Conservation (phyloP, 2,113 vertebrate genomes). For the Hyperopisus bebe region DNA sequence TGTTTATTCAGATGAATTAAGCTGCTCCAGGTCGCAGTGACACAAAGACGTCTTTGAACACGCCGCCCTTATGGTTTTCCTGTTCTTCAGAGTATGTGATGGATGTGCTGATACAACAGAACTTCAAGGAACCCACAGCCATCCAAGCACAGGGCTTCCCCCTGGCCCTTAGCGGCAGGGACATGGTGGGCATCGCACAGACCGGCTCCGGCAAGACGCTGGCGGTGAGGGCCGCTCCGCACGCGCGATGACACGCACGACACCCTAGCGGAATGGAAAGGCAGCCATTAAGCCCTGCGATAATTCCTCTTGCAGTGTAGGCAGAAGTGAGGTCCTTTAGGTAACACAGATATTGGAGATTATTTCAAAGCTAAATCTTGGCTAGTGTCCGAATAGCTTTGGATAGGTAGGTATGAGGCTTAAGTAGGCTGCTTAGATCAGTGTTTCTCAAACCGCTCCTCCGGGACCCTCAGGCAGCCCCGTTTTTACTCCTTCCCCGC, state of each 20-base stretch:
- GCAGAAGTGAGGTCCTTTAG: not conserved
- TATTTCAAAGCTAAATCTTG: not conserved
- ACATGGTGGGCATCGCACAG: conserved; percentile 98
- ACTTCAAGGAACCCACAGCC: conserved; percentile 93
- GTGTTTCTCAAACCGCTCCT: not conserved
- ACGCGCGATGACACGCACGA: no score
- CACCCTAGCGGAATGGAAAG: not conserved
- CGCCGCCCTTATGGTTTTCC: not conserved
- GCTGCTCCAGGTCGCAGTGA: not conserved
- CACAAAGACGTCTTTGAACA: not conserved
- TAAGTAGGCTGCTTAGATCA: not conserved
- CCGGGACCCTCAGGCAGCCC: not conserved
- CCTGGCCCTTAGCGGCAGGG: conserved; percentile 84
- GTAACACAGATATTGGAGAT: not conserved
- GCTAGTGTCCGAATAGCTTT: not conserved
- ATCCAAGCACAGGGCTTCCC: conserved; percentile 96
- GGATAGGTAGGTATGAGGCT: not conserved
- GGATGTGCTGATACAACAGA: conserved; percentile 85
- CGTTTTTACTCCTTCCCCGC: not conserved
- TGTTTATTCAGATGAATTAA: not conserved
- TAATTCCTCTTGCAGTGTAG: not conserved
- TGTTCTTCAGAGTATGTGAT: conserved; percentile 80
- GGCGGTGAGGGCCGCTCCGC: conserved; percentile 63
- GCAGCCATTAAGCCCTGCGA: not conserved
- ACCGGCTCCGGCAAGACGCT: conserved; percentile 96